Conservation (phyloP, 2,113 vertebrate genomes). For the Nanorana parkeri region DNA sequence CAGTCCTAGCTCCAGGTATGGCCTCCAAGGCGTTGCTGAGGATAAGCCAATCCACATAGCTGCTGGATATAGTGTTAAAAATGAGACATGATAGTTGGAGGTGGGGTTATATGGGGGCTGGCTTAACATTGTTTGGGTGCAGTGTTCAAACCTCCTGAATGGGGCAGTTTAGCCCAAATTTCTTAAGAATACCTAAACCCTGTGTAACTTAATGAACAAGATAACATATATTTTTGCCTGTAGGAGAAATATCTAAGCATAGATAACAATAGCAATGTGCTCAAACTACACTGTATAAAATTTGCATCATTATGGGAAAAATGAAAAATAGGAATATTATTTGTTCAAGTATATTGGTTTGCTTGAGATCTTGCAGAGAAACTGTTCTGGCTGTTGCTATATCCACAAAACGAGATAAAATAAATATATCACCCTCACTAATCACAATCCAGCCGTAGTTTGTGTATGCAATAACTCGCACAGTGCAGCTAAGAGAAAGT, state of each 20-base stretch:
- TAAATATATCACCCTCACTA: constrained; percentile 23
- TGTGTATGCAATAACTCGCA: neutral
- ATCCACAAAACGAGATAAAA: constrained; percentile 10
- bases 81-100: too few relatives aligned
- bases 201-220: too few relatives aligned
- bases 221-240: too few relatives aligned
- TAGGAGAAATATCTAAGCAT: neutral
- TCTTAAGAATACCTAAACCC: too few relatives aligned
- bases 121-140: too few relatives aligned
- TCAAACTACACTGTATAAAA: neutral
- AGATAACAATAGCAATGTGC: neutral
- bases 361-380: neutral
- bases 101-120: too few relatives aligned
- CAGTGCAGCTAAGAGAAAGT: constrained; percentile 12
- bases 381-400: neutral
- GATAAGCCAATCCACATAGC: too few relatives aligned
- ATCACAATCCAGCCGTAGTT: constrained; percentile 22
- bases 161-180: too few relatives aligned
- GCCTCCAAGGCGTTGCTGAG: too few relatives aligned
- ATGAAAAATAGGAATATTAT: neutral
- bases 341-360: neutral
- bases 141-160: too few relatives aligned
- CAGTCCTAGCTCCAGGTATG: too few relatives aligned
- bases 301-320: constrained; percentile 10
- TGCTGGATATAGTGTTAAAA: too few relatives aligned